These are phyloP conservation scores for Lynx canadensis DNA, from an alignment of 2,113 vertebrate species.

Conservation along the genomic window DNA sequence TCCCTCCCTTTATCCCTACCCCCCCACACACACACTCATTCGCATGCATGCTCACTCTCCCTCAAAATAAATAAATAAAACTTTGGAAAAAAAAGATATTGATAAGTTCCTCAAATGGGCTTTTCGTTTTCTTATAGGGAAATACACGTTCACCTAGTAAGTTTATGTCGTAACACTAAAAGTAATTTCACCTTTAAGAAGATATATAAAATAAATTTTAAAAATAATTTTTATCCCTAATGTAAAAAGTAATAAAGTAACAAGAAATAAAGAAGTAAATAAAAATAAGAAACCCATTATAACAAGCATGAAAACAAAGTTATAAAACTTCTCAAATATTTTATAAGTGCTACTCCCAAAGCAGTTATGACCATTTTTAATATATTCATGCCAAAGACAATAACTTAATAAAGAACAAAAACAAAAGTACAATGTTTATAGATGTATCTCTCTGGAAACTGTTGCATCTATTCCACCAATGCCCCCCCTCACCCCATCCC, in stretches of 20 bases:
- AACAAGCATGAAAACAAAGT: conserved; percentile 21
- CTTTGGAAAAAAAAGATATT: neutral
- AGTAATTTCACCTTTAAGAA: neutral
- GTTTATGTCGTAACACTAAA: conserved; percentile 1
- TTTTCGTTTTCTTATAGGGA: neutral
- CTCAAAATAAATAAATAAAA: too few relatives aligned
- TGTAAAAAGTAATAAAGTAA: neutral
- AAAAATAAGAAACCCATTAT: conserved; percentile 22
- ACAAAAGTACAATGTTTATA: neutral
- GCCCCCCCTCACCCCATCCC: too few relatives aligned
- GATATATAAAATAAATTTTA: neutral
- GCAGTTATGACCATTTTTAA: conserved; percentile 18
- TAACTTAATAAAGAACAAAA: conserved; percentile 25
- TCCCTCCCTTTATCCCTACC: too few relatives aligned
- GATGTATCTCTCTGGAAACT: neutral
- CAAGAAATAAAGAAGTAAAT: too few relatives aligned
- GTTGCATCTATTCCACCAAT: neutral
- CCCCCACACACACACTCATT: too few relatives aligned
- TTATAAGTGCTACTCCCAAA: neutral
- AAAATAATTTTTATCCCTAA: neutral
- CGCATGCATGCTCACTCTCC: too few relatives aligned
- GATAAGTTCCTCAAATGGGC: neutral
- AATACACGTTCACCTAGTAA: neutral
- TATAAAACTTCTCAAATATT: neutral
- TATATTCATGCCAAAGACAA: neutral